Base-by-base conservation (phyloP, 2,113 vertebrate genomes). In the Shinisaurus crocodilurus region DNA sequence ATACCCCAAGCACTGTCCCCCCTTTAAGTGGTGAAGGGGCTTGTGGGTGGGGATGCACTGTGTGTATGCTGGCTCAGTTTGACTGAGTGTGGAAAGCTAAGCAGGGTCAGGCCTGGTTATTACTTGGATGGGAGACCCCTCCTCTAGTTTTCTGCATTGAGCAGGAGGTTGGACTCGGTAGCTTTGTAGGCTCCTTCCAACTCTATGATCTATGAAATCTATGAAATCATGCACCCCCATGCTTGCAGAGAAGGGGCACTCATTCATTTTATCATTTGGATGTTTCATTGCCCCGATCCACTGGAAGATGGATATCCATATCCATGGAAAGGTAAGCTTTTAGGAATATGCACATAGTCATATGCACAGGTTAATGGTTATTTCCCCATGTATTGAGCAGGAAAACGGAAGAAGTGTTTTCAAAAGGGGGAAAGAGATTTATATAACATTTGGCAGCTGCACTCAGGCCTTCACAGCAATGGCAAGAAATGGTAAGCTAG, bases 361-460 rank as follows among this genome's bases (percentile, higher is more conserved):
- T 76, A 76, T 95, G 80, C 88, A 88, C 82, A 92, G 82, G 77
- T 89, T 95, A 92, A 89, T 91, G 91, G 85, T 90, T 89, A 96
- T 92, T 93, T 77, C 90, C n/a, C 92, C 94, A 92, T 93, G 87
- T 94, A 94, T 93, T 93, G 94, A 92, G 91, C 60, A 93, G 67
- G 91, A 94, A 90, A 43, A 93, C 85, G 91, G 91, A 3, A 94
- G 90, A 89, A 94, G 86, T 88, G 92, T 92, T 91, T 83, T 90
- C 94, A 91, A 91, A 92, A 95, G 89, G 89, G 90, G 93, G 50
- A 67, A 76, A 92, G 87, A 67, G 92, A 92, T 85, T 72, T 48
- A 90, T 92, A 94, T 93, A 95, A 54, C 89, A 93, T 93, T 92
- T 96, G 96, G 93, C 95, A 95, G 94, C 92, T 94, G 25, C 27